Base-by-base conservation (phyloP, 1,140 invertebrate species). In the Tetramorium parvispinum region DNA sequence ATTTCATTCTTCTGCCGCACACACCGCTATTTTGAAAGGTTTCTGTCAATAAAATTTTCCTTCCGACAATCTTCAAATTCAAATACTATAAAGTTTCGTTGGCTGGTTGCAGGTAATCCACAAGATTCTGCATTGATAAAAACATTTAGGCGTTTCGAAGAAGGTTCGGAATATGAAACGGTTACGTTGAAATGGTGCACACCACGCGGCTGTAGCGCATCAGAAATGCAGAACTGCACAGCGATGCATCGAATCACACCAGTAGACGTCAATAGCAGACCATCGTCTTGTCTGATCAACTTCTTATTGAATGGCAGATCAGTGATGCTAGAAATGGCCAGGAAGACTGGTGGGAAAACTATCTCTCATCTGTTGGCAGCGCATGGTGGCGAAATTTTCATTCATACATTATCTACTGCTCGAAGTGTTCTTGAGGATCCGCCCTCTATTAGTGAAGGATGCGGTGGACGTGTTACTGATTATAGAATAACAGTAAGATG, bases 171-270 rank as follows among this genome's bases (percentile, higher is more conserved):
- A 21, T 97, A 97, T 71, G 96, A 97, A 86, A 97, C 97, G 0
- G 97, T 99, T 0, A 99, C 98, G 1, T 95, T 99, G 7, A 99
- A 99, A 91, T 99, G 98, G 99, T 99, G 98, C 94, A 99, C 98
- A 11, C 98, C 99, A 0, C 96, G 98, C 53, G 98, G 97, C 51
- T 97, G 97, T 76, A 97, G 97, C 90, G 97, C 96, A 77, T 96
- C 96, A 59, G 98, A 97, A 94, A 96, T 96, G 94, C 98, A 97
- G 94, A 97, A 97, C 91, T 98, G 97, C 90, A 97, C 97, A 66
- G 97, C 97, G 0, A 97, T 98, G 93, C 97, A 98, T 94, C 96
- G 98, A 85, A 98, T 99, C 13, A 99, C 99, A 1, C 98, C 99
- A 0, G 98, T 99, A 0, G 99, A 99, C 95, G 98, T 99, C 0